Evolutionary conservation across 2,797 vertebrate species (phyloP).

Genomic region (Chelon auratus): DNA sequence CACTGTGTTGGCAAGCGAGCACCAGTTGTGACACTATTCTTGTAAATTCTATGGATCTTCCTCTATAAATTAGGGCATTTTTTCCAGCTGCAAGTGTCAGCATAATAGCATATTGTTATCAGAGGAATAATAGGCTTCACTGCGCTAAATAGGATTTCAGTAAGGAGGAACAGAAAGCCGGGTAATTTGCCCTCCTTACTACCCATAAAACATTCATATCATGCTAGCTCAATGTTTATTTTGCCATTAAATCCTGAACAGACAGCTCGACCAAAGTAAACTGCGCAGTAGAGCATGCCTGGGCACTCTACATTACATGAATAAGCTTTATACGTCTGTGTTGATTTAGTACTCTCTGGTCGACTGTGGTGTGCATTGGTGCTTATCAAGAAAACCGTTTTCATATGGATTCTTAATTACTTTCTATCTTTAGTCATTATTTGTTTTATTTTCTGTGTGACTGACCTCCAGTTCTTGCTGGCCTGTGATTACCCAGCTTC

Average conservation of each 20-base stretch:
- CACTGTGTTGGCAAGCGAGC: conserved; percentile 44
- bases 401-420: neutral
- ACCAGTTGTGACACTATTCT: conserved; percentile 52
- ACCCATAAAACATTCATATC: conserved; percentile 45
- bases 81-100: conserved; percentile 23
- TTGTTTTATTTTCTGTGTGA: neutral
- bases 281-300: conserved; percentile 25
- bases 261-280: conserved; percentile 34
- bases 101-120: conserved; percentile 58
- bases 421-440: neutral
- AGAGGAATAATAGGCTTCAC: conserved; percentile 38
- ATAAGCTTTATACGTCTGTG: conserved; percentile 10
- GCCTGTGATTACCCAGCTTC: conserved; percentile 47
- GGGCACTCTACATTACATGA: conserved; percentile 18
- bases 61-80: conserved; percentile 23
- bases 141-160: conserved; percentile 33
- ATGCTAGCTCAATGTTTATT: conserved; percentile 19
- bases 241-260: conserved; percentile 30
- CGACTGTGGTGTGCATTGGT: neutral
- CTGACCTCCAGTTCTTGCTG: conserved; percentile 41
- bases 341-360: neutral
- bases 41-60: conserved; percentile 40
- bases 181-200: conserved; percentile 14
- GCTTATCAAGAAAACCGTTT: neutral
- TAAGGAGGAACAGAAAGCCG: conserved; percentile 31